phyloP scores from a whole-genome alignment of 2,797 vertebrate genomes.

The Molossus molossus region DNA sequence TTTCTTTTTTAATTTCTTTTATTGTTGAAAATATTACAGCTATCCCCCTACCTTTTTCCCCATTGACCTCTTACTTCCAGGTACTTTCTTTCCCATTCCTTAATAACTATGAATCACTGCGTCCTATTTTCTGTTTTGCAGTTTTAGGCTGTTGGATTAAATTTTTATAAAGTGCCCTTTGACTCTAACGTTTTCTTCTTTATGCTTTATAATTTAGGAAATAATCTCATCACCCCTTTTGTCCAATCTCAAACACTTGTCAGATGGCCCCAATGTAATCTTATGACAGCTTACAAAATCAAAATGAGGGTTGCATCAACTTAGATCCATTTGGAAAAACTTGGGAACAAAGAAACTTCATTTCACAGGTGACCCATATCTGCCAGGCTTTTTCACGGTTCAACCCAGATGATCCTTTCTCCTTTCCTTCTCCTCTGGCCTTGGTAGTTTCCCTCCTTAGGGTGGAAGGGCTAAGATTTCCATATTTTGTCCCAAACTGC shows the following conservation, averaged over 20 bases:
- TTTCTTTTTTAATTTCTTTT: background rate
- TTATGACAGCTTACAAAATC: conserved; percentile 16
- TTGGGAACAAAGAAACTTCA: background rate
- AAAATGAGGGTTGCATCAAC: background rate
- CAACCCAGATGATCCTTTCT: background rate
- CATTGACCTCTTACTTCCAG: background rate
- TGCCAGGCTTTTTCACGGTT: conserved; percentile 33
- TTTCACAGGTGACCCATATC: conserved; percentile 1
- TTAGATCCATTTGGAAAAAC: conserved; percentile 30
- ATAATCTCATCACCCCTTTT: background rate
- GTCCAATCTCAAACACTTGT: background rate
- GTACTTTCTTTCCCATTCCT: conserved; percentile 14
- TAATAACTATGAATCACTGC: conserved; percentile 38
- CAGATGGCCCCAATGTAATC: background rate
- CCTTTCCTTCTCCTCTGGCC: background rate
- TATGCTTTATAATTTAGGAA: conserved; percentile 8
- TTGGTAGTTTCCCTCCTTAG: background rate
- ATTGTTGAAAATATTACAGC: too few species aligned
- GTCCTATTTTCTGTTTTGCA: conserved; percentile 59
- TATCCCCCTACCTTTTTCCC: too few species aligned
- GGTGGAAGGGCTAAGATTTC: conserved; percentile 1
- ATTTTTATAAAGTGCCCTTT: background rate
- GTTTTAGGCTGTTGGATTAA: conserved; percentile 35
- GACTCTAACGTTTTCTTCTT: background rate
- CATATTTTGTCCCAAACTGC: conserved; percentile 45